Conservation (phyloP, 2,888 invertebrate genomes). For the Harpagoxenus sublaevis region DNA sequence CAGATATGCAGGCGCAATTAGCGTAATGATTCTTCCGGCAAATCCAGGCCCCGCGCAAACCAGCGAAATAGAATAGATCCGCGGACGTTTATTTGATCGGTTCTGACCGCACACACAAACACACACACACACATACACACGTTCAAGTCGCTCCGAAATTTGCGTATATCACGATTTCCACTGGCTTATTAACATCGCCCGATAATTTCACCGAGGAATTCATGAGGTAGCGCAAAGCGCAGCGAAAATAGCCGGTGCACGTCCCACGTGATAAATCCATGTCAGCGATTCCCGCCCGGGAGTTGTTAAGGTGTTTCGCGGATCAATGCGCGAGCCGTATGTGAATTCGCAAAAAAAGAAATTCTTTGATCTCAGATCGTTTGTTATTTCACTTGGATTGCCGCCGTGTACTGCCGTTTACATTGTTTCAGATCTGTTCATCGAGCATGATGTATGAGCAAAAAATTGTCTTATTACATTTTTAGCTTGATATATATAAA, state of each 20-base stretch:
- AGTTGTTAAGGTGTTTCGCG: constrained; percentile 29
- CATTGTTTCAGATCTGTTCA: too few species aligned
- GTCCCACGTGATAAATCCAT: constrained; percentile 22
- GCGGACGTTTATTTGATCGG: constrained; percentile 15
- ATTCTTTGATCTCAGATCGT: neutral
- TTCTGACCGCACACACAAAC: neutral
- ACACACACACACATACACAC: neutral
- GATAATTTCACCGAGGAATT: constrained; percentile 50
- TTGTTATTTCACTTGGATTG: neutral
- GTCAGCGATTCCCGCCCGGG: constrained; percentile 35
- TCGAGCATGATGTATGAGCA: too few species aligned
- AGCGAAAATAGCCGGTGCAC: constrained; percentile 18
- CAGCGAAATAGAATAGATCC: neutral
- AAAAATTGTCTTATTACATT: neutral
- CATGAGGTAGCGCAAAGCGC: constrained; percentile 8
- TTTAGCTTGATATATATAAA: neutral
- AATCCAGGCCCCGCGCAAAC: neutral
- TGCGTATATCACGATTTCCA: neutral
- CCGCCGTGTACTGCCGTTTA: too few species aligned
- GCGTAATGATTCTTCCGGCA: constrained; percentile 37
- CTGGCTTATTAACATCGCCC: constrained; percentile 27
- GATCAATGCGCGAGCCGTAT: neutral
- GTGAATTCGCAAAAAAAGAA: constrained; percentile 19
- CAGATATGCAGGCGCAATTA: constrained; percentile 27
- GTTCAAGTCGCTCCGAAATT: neutral